Base-by-base conservation (phyloP, 2,888 invertebrate species). In the Thera obeliscata region DNA sequence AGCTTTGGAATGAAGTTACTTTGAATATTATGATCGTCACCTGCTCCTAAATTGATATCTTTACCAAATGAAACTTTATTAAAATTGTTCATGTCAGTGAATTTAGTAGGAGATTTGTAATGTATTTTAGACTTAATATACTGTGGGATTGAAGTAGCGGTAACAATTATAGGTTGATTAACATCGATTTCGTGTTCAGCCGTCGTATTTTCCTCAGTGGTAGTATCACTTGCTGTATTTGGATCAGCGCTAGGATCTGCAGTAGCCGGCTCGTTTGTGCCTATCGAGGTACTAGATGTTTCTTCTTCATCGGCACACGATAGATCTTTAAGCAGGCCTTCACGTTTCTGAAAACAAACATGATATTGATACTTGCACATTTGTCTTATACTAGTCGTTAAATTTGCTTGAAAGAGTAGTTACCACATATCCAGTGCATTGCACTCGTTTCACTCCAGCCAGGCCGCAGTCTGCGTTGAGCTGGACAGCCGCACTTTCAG, bases 391-490 rank as follows among this genome's bases (percentile, higher is more conserved):
- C 3, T 1, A 38, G 38, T 0, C 1, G 43, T 0, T 43, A 43
- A 43, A 0, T 43, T 43, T 43, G 43, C 7, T 46, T 9, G 1
- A 5, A 56, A 38, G 33, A 41, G 41, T 41, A 35, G 11, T 66
- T 92, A 96, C 96, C 94, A 96, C 95, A 86, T 96, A 95, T 77
- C 96, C 96, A 79, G 95, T 96, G 86, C 97, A 97, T 73, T 96
- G 95, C 67, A 96, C 95, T 71, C 96, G 94, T 80, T 96, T 95
- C 2, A 96, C 95, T 9, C 96, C 96, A 69, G 96, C 96, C 69
- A 96, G 87, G 61, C 96, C 96, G 77, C 97, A 97, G 83, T 97
- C 96, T 41, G 96, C 95, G 50, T 96, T 96, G 64, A 97, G 91
- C 84, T 96, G 96, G 61, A 97, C 95, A 57, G 96, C 96, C 48